A percentile compares a stretch with the other conserved stretches of the same genome.
phyloP scores from a whole-genome alignment of 2,888 invertebrate species.

The Tyria jacobaeae region DNA sequence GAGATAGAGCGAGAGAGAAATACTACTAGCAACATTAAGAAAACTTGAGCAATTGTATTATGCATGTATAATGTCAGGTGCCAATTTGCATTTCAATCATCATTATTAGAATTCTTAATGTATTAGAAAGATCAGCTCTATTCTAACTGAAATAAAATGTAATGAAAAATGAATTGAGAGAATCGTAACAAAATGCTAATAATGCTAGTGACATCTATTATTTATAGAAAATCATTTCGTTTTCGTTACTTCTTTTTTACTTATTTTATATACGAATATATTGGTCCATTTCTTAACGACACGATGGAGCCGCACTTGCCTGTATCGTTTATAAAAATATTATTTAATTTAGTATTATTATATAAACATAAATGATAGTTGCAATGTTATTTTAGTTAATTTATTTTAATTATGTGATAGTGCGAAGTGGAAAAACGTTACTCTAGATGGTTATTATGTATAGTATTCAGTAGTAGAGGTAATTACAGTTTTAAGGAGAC shows the following conservation, averaged over 20 bases:
- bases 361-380: conserved; percentile 29
- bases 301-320: conserved; percentile 32
- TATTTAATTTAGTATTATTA: conserved; percentile 39
- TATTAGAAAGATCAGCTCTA: background rate
- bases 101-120: background rate
- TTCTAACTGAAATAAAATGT: background rate
- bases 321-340: conserved; percentile 9
- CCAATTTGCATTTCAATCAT: background rate
- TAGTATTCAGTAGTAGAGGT: conserved; percentile 24
- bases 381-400: conserved; percentile 19
- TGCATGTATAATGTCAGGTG: background rate
- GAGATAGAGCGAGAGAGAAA: too few species aligned
- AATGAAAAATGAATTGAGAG: too few species aligned
- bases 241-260: background rate
- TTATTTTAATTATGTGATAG: conserved; percentile 19
- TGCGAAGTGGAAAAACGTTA: conserved; percentile 9
- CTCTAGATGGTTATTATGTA: conserved; percentile 10
- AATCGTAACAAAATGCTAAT: background rate
- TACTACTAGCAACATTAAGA: background rate
- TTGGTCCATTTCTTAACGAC: background rate
- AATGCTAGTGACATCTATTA: too few species aligned
- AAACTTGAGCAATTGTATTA: background rate
- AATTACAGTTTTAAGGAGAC: conserved; percentile 8
- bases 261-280: background rate
- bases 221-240: background rate